These are phyloP conservation scores for Ellobius talpinus DNA, from an alignment of 2,113 vertebrate species.

Conservation along the genomic window DNA sequence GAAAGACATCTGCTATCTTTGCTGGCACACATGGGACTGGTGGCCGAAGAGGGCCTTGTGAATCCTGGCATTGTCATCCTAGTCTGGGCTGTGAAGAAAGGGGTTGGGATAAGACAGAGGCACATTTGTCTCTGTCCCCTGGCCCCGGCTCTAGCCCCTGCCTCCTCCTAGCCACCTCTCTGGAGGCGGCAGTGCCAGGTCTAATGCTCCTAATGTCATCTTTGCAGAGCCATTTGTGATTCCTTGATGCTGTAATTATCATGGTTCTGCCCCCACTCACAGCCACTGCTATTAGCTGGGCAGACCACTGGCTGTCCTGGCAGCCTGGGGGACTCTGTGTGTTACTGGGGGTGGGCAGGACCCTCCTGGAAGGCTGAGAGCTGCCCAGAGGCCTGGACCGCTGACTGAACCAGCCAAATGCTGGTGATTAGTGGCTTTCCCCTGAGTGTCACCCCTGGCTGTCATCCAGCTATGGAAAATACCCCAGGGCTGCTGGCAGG, in stretches of 20 bases:
- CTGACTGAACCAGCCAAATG: neutral
- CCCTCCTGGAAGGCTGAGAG: conserved; percentile 28
- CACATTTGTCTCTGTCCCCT: conserved; percentile 78
- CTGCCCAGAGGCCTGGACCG: neutral
- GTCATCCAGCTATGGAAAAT: neutral
- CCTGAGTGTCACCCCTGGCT: neutral
- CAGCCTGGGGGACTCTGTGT: conserved; percentile 45
- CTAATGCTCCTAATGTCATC: conserved; percentile 82
- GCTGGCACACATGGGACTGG: conserved; percentile 66
- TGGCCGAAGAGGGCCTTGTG: conserved; percentile 53
- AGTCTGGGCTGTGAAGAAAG: neutral
- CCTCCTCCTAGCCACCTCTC: conserved; percentile 72
- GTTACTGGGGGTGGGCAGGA: neutral
- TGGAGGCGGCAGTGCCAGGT: conserved; percentile 71
- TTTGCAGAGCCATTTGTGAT: conserved; percentile 80
- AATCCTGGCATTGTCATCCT: conserved; percentile 76
- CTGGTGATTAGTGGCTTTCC: conserved; percentile 51
- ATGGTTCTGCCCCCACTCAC: neutral
- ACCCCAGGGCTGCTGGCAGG: neutral
- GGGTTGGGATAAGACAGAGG: conserved; percentile 75
- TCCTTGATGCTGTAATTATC: conserved; percentile 79
- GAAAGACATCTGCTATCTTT: conserved; percentile 70
- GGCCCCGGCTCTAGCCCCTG: neutral
- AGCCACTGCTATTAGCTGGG: conserved; percentile 64
- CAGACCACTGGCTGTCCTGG: conserved; percentile 41